Conservation (phyloP, 2,797 vertebrate species). For the Manis pentadactyla region DNA sequence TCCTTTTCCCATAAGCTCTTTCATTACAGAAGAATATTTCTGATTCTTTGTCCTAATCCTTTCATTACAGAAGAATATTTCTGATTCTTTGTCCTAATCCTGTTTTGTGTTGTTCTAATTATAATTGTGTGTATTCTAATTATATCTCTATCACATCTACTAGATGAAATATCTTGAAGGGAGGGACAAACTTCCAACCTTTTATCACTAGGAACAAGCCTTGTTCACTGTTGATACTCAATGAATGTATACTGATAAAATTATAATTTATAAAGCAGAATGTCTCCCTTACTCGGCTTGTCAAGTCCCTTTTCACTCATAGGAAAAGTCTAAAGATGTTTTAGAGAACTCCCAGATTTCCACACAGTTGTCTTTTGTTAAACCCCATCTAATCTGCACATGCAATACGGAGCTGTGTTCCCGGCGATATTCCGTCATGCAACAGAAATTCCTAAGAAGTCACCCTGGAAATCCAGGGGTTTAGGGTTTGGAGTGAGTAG, state of each 20-base stretch:
- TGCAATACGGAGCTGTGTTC: background rate
- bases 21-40: background rate
- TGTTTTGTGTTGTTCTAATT: slow-evolving; percentile 23
- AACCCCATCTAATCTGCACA: background rate
- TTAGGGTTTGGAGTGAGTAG: background rate
- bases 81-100: background rate
- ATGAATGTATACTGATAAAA: background rate
- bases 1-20: background rate
- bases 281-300: background rate
- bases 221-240: background rate
- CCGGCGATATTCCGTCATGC: background rate
- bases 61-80: background rate
- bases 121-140: slow-evolving; percentile 3
- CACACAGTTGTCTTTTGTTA: background rate
- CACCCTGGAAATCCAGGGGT: slow-evolving; percentile 13
- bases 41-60: background rate
- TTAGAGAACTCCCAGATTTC: slow-evolving; percentile 32
- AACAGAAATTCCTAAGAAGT: background rate
- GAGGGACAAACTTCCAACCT: background rate
- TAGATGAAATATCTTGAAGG: slow-evolving; percentile 21
- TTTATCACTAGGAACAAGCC: background rate
- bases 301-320: slow-evolving; percentile 21
- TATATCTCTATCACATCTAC: background rate
- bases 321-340: background rate
- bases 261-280: background rate